Base-by-base conservation (phyloP, 2,888 invertebrate species). In the Busseola fusca region DNA sequence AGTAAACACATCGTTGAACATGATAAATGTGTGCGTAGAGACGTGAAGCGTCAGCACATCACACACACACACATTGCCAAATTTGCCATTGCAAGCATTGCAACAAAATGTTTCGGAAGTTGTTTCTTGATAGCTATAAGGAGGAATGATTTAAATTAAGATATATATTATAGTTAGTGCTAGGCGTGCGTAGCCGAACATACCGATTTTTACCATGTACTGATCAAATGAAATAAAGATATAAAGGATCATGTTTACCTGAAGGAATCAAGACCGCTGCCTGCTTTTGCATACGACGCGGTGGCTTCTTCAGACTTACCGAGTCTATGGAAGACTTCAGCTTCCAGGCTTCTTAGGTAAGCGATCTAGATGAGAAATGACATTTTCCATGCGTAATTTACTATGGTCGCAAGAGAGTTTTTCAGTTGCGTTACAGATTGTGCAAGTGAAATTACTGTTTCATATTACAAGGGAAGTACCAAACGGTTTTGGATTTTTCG, bases 271-370 rank as follows among this genome's bases (percentile, higher is more conserved):
- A 85, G 65, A 59, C 81, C 84, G 62, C 69, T 84, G 54, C 89
- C 89, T 12, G 90, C 84, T 82, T 92, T 93, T 27, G 87, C 89
- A 77, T 89, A 93, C 0, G 91, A 88, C 5, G 78, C 79, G 34
- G 87, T 83, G 0, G 94, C 88, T 6, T 83, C 83, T 0, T 79
- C 5, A 6, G 77, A 76, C 60, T 93, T 86, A 25, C 86, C 87
- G n/a, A 87, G 85, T 70, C 87, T 89, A 72, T 91, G 91, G 40
- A 88, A 85, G 72, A 94, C 93, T 81, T 95, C 95, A 0, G 91
- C 95, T 88, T 94, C 91, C 30, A 95, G 84, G 54, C 87, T 90
- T 72, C 88, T 89, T 64, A 95, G 82, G 72, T 91, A 95, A 78
- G 81, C 87, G 48, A 93, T 83, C 95, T 95, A 76, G 80, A 25